A percentile compares a stretch with the other conserved stretches of the same genome.
phyloP scores from a whole-genome alignment of 2,797 vertebrate species.

The Semaprochilodus insignis region DNA sequence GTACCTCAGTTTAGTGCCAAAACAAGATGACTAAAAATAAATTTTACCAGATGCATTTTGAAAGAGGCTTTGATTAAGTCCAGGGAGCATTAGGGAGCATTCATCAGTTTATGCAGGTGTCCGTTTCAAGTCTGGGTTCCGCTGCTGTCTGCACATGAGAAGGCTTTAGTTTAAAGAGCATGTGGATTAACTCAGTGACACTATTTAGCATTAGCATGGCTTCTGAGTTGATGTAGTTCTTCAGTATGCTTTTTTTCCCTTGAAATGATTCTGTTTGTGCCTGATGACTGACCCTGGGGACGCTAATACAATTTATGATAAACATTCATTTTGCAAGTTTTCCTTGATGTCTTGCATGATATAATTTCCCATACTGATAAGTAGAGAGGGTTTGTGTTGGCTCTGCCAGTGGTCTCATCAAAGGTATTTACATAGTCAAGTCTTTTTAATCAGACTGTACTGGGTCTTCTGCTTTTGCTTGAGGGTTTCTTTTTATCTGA shows the following conservation, averaged over 20 bases:
- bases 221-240: background rate
- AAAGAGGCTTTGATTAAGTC: constrained; percentile 15
- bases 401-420: constrained; percentile 7
- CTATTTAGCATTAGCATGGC: background rate
- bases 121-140: background rate
- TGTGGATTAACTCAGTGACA: background rate
- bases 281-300: background rate
- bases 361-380: constrained; percentile 16
- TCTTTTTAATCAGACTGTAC: constrained; percentile 25
- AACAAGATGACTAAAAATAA: background rate
- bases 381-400: background rate
- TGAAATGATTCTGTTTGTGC: background rate
- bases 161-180: background rate
- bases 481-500: background rate
- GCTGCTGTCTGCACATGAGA: background rate
- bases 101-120: background rate
- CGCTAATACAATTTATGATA: background rate
- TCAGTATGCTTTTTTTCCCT: background rate
- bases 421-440: constrained; percentile 5
- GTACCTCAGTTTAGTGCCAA: background rate
- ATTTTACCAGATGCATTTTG: background rate
- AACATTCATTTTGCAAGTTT: background rate
- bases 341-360: background rate
- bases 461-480: background rate
- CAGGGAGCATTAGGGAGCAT: background rate